Evolutionary conservation across 2,888 invertebrate species (phyloP), one percentile per base, ranked within the genome.

Genomic region (Pharmacophagus antenor): DNA sequence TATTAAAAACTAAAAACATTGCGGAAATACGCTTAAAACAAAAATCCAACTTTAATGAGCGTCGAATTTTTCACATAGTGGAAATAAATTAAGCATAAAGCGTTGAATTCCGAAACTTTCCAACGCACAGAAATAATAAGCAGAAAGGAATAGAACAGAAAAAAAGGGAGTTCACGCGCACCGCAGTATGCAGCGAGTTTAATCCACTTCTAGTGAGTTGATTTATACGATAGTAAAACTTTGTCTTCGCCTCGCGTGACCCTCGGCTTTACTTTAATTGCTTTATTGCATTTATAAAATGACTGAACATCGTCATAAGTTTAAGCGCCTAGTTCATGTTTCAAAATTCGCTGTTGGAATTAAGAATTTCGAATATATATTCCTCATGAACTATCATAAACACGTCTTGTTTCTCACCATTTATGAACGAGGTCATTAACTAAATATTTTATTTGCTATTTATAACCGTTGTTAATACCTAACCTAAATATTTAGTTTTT

Each of bases 281-380:
- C 55, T 60, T 60, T 60, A 60, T 60, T 51, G 56, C 56, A 51
- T 60, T 60, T 56, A 56, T 56, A 60, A 56, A 55, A 56, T 44
- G 54, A 46, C 46, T 20, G 56, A 55, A 60, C 50, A 56, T 56
- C 56, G 47, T 22, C 49, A 50, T 50, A 51, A 60, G 37, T 56
- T 60, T 56, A 51, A 60, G 55, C 50, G 50, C 50, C 46, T 46
- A 23, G 42, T 55, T 55, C 41, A 54, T 20, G 17, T 44, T 31
- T 27, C n/a, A 53, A 44, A 54, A 55, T 50, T 50, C 22, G 22
- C 20, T 37, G n/a, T 42, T 46, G 37, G 22, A 22, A 52, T 48
- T 37, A 41, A 41, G 41, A 37, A 41, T 41, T 25, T 25, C 25
- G 25, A 23, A 49, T 23, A 31, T 18, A 18, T 27, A 55, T 55